phyloP scores from a whole-genome alignment of 2,888 invertebrate genomes.

The Volucella inflata region DNA sequence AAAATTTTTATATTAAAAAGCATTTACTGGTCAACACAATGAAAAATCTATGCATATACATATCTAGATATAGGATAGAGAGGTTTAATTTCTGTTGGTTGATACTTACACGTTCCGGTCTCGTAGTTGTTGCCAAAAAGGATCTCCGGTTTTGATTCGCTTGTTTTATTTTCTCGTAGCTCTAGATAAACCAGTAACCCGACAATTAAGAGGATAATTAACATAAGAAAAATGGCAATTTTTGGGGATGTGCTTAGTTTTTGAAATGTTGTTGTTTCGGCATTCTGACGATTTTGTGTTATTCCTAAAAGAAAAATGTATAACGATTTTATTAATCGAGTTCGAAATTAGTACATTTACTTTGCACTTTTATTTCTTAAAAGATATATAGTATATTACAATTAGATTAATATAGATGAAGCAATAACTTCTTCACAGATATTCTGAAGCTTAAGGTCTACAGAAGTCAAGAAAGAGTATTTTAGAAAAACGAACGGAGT shows the following conservation, averaged over 20 bases:
- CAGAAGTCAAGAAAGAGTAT: too few relatives aligned
- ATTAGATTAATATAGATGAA: too few relatives aligned
- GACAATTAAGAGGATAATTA: constrained; percentile 78
- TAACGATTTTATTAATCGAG: neutral
- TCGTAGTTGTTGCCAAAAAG: constrained; percentile 82
- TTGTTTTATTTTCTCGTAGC: constrained; percentile 73
- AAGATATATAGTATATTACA: too few relatives aligned
- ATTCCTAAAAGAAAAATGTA: constrained; percentile 77
- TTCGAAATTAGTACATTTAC: neutral
- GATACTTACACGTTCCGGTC: constrained; percentile 82
- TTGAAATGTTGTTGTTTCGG: constrained; percentile 76
- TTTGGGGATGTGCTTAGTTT: constrained; percentile 79
- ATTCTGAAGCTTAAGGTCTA: too few relatives aligned
- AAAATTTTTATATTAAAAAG: neutral
- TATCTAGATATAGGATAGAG: too few relatives aligned
- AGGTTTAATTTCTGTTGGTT: neutral
- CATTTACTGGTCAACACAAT: neutral
- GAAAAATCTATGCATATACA: neutral
- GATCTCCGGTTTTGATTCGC: constrained; percentile 76
- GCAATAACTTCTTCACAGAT: too few relatives aligned
- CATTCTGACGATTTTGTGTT: constrained; percentile 76
- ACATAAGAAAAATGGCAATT: constrained; percentile 78
- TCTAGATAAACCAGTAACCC: constrained; percentile 80
- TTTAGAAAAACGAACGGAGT: too few relatives aligned
- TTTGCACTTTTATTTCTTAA: too few relatives aligned